Base-by-base conservation (phyloP, 2,113 vertebrate species). In the Laterallus jamaicensis region DNA sequence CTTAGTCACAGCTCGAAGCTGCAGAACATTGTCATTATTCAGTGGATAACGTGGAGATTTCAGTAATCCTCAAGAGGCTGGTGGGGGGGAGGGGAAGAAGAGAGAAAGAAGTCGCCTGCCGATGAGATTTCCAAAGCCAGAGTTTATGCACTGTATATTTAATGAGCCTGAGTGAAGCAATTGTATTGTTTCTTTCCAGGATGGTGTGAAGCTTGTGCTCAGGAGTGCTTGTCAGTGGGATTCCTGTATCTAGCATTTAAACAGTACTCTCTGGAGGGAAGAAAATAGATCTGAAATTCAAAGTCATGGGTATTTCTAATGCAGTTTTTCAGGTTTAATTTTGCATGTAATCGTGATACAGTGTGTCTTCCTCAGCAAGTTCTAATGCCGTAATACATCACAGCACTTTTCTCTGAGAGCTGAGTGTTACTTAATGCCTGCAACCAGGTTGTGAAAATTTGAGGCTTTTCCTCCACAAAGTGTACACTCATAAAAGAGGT, bases 111-210 rank as follows among this genome's bases (percentile, higher is more conserved):
- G 16, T 58, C 69, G 91, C 67, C 70, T 84, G 78, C 81, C 1
- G 32, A 56, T 93, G 80, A 85, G 77, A 60, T 82, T 95, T 91
- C 44, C 70, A 80, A 92, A 94, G 81, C 67, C 37, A 35, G 77
- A 67, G 69, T 96, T 96, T 95, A 82, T 82, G 44, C 74, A 74
- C 77, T 94, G 74, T 94, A 69, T 95, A 76, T 92, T 95, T 95
- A 93, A 89, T 93, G 32, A 96, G 55, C 32, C 54, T 50, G 71
- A 81, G 63, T 76, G 88, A 92, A 94, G 67, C 55, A 73, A 13
- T 63, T 87, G 58, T 73, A 59, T 82, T 91, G 70, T 84, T 94
- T 96, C 88, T 70, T 92, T 89, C 69, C n/a, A 59, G 77, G 59
- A 69, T 39, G 62, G n/a, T 80, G 24, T 74, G 58, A 82, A 85